phyloP scores from a whole-genome alignment of 2,888 invertebrate species.

The Apodemia zela region DNA sequence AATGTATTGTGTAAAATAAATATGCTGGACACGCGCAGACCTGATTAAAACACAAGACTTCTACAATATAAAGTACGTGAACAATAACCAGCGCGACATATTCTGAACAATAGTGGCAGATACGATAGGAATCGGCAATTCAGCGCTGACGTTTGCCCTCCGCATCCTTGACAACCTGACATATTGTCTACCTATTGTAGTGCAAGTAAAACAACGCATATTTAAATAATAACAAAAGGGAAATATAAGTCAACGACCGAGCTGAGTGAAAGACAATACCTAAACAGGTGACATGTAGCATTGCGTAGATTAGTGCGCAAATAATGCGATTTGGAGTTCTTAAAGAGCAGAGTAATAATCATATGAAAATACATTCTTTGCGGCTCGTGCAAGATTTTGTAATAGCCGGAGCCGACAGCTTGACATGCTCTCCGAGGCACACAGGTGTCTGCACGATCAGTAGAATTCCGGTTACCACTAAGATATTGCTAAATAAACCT shows the following conservation, averaged over 20 bases:
- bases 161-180: conserved; percentile 44
- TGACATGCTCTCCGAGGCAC: too few species aligned
- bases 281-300: too few species aligned
- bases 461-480: too few species aligned
- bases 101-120: conserved; percentile 73
- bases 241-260: conserved; percentile 36
- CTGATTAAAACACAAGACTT: conserved; percentile 66
- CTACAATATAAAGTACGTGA: conserved; percentile 45
- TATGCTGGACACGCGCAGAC: conserved; percentile 60
- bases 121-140: conserved; percentile 74
- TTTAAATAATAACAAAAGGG: conserved; percentile 49
- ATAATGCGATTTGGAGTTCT: too few species aligned
- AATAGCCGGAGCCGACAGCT: conserved; percentile 40
- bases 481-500: too few species aligned
- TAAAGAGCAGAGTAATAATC: too few species aligned
- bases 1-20: conserved; percentile 26
- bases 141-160: conserved; percentile 55
- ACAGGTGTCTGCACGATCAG: too few species aligned
- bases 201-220: conserved; percentile 46
- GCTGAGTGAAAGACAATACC: too few species aligned
- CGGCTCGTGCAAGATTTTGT: conserved; percentile 19
- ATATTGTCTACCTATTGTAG: conserved; percentile 48
- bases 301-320: too few species aligned
- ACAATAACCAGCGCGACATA: conserved; percentile 75
- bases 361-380: too few species aligned